Base-by-base conservation (phyloP, 2,113 vertebrate species). In the Columbina picui region DNA sequence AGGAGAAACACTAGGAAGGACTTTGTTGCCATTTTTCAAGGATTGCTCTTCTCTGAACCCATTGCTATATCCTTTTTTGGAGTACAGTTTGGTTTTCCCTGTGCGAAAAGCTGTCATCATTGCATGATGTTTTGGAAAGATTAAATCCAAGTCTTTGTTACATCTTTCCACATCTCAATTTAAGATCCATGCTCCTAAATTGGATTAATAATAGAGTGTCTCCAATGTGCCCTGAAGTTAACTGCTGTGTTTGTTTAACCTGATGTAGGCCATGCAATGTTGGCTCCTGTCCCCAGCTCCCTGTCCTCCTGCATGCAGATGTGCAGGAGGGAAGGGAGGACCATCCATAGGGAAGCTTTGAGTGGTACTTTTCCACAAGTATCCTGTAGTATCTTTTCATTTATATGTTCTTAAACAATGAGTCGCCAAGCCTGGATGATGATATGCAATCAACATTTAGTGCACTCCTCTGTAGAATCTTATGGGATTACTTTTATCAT, bases 201-300 rank as follows among this genome's bases (percentile, higher is more conserved):
- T 78, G 60, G 43, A 67, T 78, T 88, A 94, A 85, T 90, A 87
- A 88, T 65, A 78, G 65, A 74, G 65, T 60, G 93, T 39, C 29
- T 73, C 19, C 43, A 22, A 2, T 45, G 18, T 53, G 32, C 61
- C 41, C 52, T 64, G 14, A 86, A 89, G 34, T 78, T 89, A 93
- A 86, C 80, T 91, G 22, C 70, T 22, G 15, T 82, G 55, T 82
- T 82, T 95, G 22, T 55, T 82, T 69, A 34, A 74, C 39, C 5
- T 78, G 55, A 78, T 45, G 13, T 45, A 89, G 70, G 50, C 50
- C 65, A 43, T 19, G 25, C 39, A 69, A 43, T 12, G 34, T 55
- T 73, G 23, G 27, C 78, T 77, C n/a, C 43, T 63, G 14, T 47
- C 7, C n/a, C 25, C 36, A 71, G 14, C 6, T 88, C 59, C n/a